phyloP scores from a whole-genome alignment of 2,888 invertebrate genomes.

The Plutella xylostella region DNA sequence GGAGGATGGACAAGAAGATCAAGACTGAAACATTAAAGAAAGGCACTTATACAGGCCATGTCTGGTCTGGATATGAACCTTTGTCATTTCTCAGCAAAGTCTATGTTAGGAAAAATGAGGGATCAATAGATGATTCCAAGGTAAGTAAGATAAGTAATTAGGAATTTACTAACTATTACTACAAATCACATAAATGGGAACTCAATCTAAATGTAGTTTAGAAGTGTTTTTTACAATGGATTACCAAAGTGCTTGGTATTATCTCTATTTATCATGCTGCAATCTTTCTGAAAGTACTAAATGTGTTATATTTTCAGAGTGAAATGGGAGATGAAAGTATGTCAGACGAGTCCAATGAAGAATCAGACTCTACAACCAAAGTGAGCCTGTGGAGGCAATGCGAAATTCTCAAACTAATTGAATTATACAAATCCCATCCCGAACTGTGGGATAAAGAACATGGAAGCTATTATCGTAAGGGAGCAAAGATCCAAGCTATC shows the following conservation, averaged over 20 bases:
- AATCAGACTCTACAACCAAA: background rate
- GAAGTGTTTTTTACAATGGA: too few species aligned
- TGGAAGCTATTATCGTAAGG: background rate
- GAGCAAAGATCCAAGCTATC: background rate
- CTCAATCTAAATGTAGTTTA: too few species aligned
- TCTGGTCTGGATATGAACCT: slow-evolving; percentile 1
- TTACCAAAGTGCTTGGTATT: too few species aligned
- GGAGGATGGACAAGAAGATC: background rate
- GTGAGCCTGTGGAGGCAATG: background rate
- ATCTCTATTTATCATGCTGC: too few species aligned
- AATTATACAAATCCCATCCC: background rate
- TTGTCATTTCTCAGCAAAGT: slow-evolving; percentile 1
- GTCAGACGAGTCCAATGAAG: too few species aligned
- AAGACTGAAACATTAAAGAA: background rate
- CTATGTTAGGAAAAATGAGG: background rate
- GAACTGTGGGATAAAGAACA: slow-evolving; percentile 1
- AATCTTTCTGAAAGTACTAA: too few species aligned
- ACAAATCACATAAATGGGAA: too few species aligned
- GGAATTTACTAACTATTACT: too few species aligned
- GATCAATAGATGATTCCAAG: background rate
- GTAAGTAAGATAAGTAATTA: background rate
- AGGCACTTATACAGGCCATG: background rate
- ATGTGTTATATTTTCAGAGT: too few species aligned
- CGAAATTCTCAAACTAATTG: background rate
- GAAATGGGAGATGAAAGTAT: too few species aligned